A percentile compares a stretch with the other conserved stretches of the same genome.
Evolutionary conservation across 2,113 vertebrate species (phyloP).

Genomic region (Psilopsiagon aymara): DNA sequence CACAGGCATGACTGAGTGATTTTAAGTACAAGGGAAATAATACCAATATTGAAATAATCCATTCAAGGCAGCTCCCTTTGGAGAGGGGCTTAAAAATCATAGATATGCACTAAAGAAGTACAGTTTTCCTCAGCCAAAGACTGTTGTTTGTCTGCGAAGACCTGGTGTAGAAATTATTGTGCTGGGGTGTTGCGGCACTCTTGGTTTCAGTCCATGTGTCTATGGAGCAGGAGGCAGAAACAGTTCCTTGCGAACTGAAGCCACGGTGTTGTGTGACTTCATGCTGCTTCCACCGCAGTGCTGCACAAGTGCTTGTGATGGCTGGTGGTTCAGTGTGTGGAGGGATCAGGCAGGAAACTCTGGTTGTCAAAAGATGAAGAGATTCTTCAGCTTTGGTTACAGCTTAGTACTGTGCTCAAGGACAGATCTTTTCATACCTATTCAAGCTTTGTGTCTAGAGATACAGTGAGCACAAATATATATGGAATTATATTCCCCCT

Average conservation of each 20-base stretch:
- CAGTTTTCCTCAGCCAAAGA: neutral
- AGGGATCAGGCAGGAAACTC: neutral
- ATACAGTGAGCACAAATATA: neutral
- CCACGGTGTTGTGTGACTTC: neutral
- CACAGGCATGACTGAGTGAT: neutral
- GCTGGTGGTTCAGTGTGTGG: neutral
- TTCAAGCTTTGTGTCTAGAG: neutral
- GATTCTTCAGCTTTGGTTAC: neutral
- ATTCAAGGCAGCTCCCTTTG: neutral
- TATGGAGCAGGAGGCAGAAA: neutral
- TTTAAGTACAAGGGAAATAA: neutral
- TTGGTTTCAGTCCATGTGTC: neutral
- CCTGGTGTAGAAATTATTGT: neutral
- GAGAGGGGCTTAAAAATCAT: neutral
- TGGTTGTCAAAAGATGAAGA: neutral
- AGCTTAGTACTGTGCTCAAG: neutral
- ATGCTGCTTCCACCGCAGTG: neutral
- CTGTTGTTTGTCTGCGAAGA: neutral
- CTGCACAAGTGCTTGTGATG: neutral
- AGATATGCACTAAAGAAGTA: too few species aligned
- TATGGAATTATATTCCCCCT: neutral
- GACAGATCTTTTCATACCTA: neutral
- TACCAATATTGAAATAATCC: neutral
- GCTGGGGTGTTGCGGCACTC: neutral
- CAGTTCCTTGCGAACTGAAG: neutral